Evolutionary conservation across 2,888 invertebrate species (phyloP), one percentile per base, ranked within the genome.

Genomic region (Pyrocoelia pectoralis): DNA sequence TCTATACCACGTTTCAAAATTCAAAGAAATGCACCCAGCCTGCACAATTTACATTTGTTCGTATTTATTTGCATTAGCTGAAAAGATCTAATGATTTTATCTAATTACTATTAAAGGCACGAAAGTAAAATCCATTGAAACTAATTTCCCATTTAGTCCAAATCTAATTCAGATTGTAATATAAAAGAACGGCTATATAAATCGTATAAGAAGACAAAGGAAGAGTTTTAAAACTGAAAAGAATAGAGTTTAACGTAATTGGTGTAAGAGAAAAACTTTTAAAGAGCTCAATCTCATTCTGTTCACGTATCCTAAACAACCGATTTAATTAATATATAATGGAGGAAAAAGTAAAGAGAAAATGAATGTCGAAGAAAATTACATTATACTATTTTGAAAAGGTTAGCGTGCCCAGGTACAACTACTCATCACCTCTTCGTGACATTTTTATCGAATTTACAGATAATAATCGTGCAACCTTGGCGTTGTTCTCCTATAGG

Each of bases 401-500:
- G 46, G 17, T 46, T 46, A n/a, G 46, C 46, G 17, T 46, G 46
- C 15, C n/a, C 17, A 17, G 10, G 46, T 17, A 46, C 46, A 18
- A 46, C 46, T 46, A 46, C 46, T 18, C 46, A 46, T 46, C 46
- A 17, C 46, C 17, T 46, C 18, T 9, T n/a, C 10, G 8, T 15
- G 46, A 46, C 46, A 17, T 46, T 46, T 46, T 46, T 46, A 46
- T 46, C 15, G 46, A 46, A 46, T 46, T 46, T 46, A 10, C 46
- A 17, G 10, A 17, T 46, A 46, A 46, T 46, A 46, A 46, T 46
- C 46, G 17, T 15, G 17, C 17, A 46, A 46, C 46, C 46, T 46
- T 46, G 46, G 17, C 46, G 46, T 46, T 33, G 10, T 33, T 46
- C 46, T 46, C 43, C n/a, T n/a, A n/a, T n/a, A n/a, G n/a, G 13